These are phyloP conservation scores for Archips crataeganus DNA, from an alignment of 2,888 invertebrate genomes.

Conservation along the genomic window DNA sequence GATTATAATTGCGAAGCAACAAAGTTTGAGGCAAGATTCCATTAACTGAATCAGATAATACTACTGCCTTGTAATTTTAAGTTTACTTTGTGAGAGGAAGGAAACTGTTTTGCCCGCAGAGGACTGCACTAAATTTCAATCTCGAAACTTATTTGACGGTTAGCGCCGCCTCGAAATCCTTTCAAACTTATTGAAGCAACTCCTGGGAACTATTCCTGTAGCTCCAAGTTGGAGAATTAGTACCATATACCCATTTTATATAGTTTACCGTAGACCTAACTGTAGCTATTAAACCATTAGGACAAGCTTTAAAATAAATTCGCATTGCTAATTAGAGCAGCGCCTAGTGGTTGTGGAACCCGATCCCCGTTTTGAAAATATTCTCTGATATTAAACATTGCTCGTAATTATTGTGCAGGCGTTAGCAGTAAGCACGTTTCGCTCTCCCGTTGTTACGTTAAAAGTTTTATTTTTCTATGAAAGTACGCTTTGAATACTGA, in stretches of 20 bases:
- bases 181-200: slow-evolving; percentile 64
- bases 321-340: not conserved
- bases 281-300: not conserved
- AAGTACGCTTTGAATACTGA: slow-evolving; percentile 72
- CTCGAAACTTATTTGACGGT: slow-evolving; percentile 63
- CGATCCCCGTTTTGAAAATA: slow-evolving; percentile 30
- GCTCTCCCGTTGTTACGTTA: slow-evolving; percentile 26
- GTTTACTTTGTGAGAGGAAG: slow-evolving; percentile 40
- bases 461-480: slow-evolving; percentile 40
- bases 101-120: slow-evolving; percentile 48
- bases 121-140: slow-evolving; percentile 59
- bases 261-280: slow-evolving; percentile 4
- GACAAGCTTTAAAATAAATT: not conserved
- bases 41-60: slow-evolving; percentile 41
- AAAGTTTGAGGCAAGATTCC: slow-evolving; percentile 37
- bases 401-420: slow-evolving; percentile 63
- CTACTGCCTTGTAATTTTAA: slow-evolving; percentile 40
- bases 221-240: slow-evolving; percentile 40
- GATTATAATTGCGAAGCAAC: slow-evolving; percentile 34
- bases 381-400: slow-evolving; percentile 51
- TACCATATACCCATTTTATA: slow-evolving; percentile 29
- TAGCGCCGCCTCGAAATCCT: slow-evolving; percentile 61
- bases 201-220: slow-evolving; percentile 48
- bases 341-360: slow-evolving; percentile 25
- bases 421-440: slow-evolving; percentile 46